A percentile compares a stretch with the other conserved stretches of the same genome.
phyloP scores from a whole-genome alignment of 1,140 invertebrate genomes.

The Neodiprion virginianus region DNA sequence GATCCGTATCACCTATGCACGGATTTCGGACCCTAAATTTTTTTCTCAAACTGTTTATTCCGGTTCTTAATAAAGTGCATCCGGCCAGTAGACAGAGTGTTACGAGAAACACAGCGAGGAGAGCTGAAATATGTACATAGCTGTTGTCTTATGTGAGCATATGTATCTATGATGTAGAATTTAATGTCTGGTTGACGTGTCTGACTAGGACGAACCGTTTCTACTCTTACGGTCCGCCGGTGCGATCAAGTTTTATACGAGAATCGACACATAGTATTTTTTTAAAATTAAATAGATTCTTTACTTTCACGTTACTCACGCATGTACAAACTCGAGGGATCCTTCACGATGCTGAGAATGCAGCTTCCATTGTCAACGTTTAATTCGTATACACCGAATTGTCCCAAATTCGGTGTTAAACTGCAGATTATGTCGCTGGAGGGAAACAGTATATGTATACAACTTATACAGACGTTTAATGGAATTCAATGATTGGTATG shows the following conservation, averaged over 20 bases:
- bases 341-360: constrained; percentile 61
- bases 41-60: constrained; percentile 12
- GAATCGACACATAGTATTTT: background rate
- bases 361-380: constrained; percentile 64
- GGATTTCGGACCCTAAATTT: constrained; percentile 27
- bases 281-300: background rate
- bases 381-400: constrained; percentile 79
- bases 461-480: constrained; percentile 20
- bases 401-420: constrained; percentile 65
- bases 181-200: background rate
- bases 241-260: background rate
- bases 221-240: too few relatives aligned
- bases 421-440: constrained; percentile 63
- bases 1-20: constrained; percentile 3
- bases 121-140: constrained; percentile 4
- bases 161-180: background rate
- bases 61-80: constrained; percentile 11
- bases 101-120: background rate
- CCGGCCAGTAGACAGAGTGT: background rate
- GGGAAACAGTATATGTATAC: constrained; percentile 9
- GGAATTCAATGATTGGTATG: constrained; percentile 17
- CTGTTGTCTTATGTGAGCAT: too few relatives aligned
- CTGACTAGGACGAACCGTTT: too few relatives aligned
- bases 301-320: constrained; percentile 63
- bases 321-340: constrained; percentile 75